These are phyloP conservation scores for Ceramica pisi DNA, from an alignment of 2,888 invertebrate genomes.

Conservation along the genomic window DNA sequence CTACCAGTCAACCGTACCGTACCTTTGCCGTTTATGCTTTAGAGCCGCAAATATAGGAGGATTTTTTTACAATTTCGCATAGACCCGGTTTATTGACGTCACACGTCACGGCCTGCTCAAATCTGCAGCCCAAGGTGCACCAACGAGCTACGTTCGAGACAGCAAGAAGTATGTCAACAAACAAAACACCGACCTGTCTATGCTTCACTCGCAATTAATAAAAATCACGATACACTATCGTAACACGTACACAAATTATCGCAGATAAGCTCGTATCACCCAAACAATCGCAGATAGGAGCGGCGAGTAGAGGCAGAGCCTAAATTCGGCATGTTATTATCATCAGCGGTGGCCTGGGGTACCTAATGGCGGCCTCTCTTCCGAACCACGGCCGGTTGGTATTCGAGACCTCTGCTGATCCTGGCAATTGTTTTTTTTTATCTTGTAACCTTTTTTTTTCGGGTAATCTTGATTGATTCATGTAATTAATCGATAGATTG, in stretches of 20 bases:
- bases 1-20: too few relatives aligned
- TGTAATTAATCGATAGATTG: slow-evolving; percentile 81
- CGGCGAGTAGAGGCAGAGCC: slow-evolving; percentile 67
- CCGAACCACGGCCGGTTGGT: slow-evolving; percentile 85
- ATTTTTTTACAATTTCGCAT: background rate
- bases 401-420: slow-evolving; percentile 92
- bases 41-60: background rate
- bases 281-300: slow-evolving; percentile 73
- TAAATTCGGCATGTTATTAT: slow-evolving; percentile 80
- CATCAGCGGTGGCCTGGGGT: slow-evolving; percentile 91
- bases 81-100: background rate
- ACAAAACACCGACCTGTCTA: background rate
- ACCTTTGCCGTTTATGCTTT: too few relatives aligned
- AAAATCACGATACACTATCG: slow-evolving; percentile 64
- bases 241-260: slow-evolving; percentile 77
- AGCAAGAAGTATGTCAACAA: slow-evolving; percentile 11
- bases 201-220: slow-evolving; percentile 54
- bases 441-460: slow-evolving; percentile 82
- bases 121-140: background rate
- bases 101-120: background rate
- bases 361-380: slow-evolving; percentile 79
- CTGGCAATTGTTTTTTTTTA: slow-evolving; percentile 85
- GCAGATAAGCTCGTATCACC: slow-evolving; percentile 80
- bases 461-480: slow-evolving; percentile 85
- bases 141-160: background rate